Base-by-base conservation (phyloP, 2,113 vertebrate genomes). In the Pavo muticus region DNA sequence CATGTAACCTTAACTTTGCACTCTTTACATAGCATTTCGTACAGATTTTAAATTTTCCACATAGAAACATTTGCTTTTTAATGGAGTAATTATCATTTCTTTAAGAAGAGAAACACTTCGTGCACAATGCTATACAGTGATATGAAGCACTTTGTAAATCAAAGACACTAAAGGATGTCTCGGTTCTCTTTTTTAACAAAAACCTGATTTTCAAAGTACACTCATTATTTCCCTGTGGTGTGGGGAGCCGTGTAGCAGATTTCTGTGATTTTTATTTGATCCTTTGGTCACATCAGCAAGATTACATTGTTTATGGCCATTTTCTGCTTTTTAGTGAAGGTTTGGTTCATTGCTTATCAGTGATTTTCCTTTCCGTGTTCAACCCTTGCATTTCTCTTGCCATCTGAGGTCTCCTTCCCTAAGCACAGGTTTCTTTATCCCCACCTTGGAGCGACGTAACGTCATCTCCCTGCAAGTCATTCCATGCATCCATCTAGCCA, bases 361-460 rank as follows among this genome's bases (percentile, higher is more conserved):
- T 39, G 11, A 21, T 71, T 87, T 87, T 87, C 52, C 44, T 50
- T 73, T 59, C 14, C 29, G 1, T 17, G 12, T 73, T 76, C 18
- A 61, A 2, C 24, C 85, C 17, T 14, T 74, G 48, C 35, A 10
- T 90, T 94, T 81, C 20, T 93, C 13, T 76, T 69, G 56, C 44
- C 48, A 12, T 76, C 48, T 67, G 75, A n/a, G 60, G 25, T 30
- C 30, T 24, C 42, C 50, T 47, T 44, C 16, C 37, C 23, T 10
- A 47, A 91, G 59, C 35, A 85, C 71, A 89, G 74, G 59, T 91
- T 91, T 95, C 76, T 94, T 80, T 90, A 78, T 78, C 23, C 52
- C 32, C 52, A 88, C 91, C 95, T 95, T 93, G 71, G 79, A 81
- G 71, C 78, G 65, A 87, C 0, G 2, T 73, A 48, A 60, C 0